Evolutionary conservation across 2,888 invertebrate species (phyloP), one percentile per base, ranked within the genome.

Genomic region (Cephalotes varians): DNA sequence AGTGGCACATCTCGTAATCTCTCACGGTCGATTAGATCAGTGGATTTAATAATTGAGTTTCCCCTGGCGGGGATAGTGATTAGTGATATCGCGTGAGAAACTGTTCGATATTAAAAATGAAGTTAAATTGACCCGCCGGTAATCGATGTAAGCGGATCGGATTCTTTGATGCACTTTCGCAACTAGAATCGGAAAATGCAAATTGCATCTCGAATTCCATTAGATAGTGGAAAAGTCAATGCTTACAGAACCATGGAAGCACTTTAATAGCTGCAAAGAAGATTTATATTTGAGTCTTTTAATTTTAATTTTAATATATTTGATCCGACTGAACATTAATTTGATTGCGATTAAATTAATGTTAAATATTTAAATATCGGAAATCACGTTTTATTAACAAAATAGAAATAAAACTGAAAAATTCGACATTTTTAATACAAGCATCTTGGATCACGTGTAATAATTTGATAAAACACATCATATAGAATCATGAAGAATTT

Each of bases 41-140:
- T 28, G 77, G 76, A 88, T 83, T 88, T 84, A 81, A 87, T 87
- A 87, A 88, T 85, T 69, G 88, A 85, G 60, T 44, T 49, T 60
- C 21, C 40, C 56, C 58, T 12, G 51, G 51, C 9, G 21, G 51
- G 18, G 21, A 21, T 51, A 31, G 31, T 25, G 54, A 18, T 69
- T 69, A 69, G 21, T 21, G 54, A 67, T 77, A 77, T 56, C 44
- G 69, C 56, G 44, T 12, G 56, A 69, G 34, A 12, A 67, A 69
- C 37, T 49, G 62, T 64, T 49, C 21, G 31, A 69, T 69, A 77
- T 69, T 58, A 69, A 77, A 77, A 77, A 69, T 74, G 34, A 25
- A 62, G 62, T 44, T 56, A 69, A 56, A 7, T 44, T 51, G 65
- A 64, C n/a, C 25, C 12, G 34, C 18, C 9, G 18, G 34, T 34